Conservation (phyloP, 2,797 vertebrate genomes). For the Pseudocheirus occidentalis region DNA sequence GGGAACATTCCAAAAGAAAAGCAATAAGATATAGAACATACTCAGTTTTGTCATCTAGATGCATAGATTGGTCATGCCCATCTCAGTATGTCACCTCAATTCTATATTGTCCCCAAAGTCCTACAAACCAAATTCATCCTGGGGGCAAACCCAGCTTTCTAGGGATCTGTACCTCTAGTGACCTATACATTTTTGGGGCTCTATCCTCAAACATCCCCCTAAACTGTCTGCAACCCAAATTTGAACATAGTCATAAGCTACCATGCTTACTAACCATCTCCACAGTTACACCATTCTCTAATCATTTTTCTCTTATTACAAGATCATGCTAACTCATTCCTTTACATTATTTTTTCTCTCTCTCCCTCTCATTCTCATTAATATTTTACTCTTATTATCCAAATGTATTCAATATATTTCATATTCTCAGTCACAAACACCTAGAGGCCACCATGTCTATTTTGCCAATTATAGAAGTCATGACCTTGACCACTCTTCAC, state of each 20-base stretch:
- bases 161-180: too few relatives aligned
- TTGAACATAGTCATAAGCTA: not conserved
- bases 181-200: not conserved
- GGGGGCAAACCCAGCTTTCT: too few relatives aligned
- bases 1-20: too few relatives aligned
- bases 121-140: too few relatives aligned
- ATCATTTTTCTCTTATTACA: not conserved
- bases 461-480: not conserved
- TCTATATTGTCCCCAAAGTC: too few relatives aligned
- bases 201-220: not conserved
- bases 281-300: not conserved
- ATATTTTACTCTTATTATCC: not conserved
- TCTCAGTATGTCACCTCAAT: too few relatives aligned
- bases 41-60: too few relatives aligned
- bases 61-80: too few relatives aligned
- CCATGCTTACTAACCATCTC: not conserved
- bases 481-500: not conserved
- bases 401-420: not conserved
- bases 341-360: not conserved
- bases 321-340: not conserved
- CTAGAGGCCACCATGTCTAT: not conserved
- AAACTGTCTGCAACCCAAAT: not conserved
- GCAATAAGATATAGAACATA: too few relatives aligned
- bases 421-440: not conserved
- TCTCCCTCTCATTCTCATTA: not conserved